Conservation (phyloP, 53 echinoderm and acorn worm species). For the Hippasteria phrygiana region DNA sequence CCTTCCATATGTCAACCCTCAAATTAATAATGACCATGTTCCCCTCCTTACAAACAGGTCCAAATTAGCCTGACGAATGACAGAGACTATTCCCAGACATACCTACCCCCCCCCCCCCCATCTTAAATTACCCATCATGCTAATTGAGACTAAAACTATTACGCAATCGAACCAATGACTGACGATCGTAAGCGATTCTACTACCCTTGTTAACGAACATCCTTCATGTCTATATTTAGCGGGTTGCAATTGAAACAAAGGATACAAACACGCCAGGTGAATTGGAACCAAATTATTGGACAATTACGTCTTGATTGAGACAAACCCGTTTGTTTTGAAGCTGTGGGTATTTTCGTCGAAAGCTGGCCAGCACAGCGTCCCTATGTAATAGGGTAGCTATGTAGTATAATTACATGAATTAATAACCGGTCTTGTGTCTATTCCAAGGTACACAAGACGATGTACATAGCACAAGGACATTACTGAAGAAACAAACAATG, state of each 20-base stretch:
- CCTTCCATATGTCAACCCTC: not conserved
- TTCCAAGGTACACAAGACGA: too few species aligned
- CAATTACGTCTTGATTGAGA: constrained; percentile 28
- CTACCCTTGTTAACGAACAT: constrained; percentile 16
- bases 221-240: constrained; percentile 48
- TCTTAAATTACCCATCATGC: not conserved
- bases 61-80: constrained; percentile 23
- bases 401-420: too few species aligned
- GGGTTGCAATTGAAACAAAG: not conserved
- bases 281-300: constrained; percentile 28
- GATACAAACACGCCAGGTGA: not conserved
- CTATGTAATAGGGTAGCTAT: not conserved
- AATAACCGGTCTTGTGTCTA: too few species aligned
- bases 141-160: not conserved
- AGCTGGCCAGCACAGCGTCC: constrained; percentile 8
- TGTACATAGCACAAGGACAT: too few species aligned
- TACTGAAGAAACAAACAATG: too few species aligned
- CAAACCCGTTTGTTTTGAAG: not conserved
- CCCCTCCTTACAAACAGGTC: constrained; percentile 18
- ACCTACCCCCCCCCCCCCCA: not conserved
- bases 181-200: not conserved
- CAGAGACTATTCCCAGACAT: constrained; percentile 5
- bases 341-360: constrained; percentile 27
- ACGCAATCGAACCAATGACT: not conserved
- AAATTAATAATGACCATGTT: constrained; percentile 19